Evolutionary conservation across 2,797 vertebrate species (phyloP), one percentile per base, ranked within the genome.

Genomic region (Xenopus petersii): DNA sequence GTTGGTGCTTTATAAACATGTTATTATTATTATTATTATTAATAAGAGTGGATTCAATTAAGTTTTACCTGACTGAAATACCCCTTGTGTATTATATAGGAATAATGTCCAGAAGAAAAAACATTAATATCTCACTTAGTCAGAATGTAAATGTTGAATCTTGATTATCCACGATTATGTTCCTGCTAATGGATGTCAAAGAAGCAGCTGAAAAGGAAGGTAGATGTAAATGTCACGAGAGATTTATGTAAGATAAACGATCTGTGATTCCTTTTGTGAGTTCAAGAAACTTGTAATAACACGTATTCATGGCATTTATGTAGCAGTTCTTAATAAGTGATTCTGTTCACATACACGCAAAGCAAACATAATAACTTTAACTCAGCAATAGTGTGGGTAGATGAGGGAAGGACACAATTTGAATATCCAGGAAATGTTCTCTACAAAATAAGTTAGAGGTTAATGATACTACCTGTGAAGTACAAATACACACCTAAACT

Each of bases 1-100:
- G 26, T 30, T 30, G 26, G 26, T 30, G 26, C 26, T 30, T 30
- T 30, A 30, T 30, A 30, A 30, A 30, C 26, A 30, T 30, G 26
- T 30, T 30, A 4, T 30, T 30, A 30, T 30, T 30, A 30, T 30
- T 30, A 30, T 2, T 30, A 30, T 2, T 30, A 30, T 2, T 30
- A 30, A 30, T 30, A 30, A 30, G 4, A 30, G 26, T 30, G 26
- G 26, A 30, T 30, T 30, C 26, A 30, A 30, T 30, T 30, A 30
- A 2, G 2, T 30, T 30, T 30, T 30, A 2, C 26, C 26, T 2
- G 26, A 30, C 1, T 30, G 2, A 30, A 30, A 2, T 30, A 2
- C 2, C 26, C 26, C 4, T 30, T 30, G 4, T 30, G 12, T 15
- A 51, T 84, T 86, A 80, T 84, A 82, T 70, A 0, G 24, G 67